Conservation (phyloP, 2,113 vertebrate species). For the Pyrgilauda ruficollis region DNA sequence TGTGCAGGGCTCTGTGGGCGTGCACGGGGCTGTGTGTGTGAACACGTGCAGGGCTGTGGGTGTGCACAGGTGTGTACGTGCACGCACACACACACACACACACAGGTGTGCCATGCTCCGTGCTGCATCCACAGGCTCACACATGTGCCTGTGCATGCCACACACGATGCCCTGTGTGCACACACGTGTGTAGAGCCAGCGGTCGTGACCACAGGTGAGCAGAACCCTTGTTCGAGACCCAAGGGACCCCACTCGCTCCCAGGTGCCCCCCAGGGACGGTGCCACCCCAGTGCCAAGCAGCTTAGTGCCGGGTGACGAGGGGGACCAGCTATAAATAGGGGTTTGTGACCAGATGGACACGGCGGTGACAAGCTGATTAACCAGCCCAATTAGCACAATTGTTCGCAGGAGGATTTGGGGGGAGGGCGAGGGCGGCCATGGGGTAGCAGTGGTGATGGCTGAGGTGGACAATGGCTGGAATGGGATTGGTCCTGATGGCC, state of each 20-base stretch:
- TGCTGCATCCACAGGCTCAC: not conserved
- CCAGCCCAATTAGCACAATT: slow-evolving; percentile 47
- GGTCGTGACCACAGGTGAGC: not conserved
- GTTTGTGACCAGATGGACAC: slow-evolving; percentile 25
- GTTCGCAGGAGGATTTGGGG: slow-evolving; percentile 36
- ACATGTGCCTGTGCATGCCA: not conserved
- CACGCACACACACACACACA: not conserved
- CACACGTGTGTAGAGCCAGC: not conserved
- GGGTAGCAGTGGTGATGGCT: not conserved
- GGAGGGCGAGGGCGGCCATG: not conserved
- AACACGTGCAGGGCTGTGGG: not conserved
- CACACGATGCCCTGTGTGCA: not conserved
- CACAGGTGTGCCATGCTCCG: not conserved
- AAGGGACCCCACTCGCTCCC: not conserved
- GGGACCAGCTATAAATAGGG: slow-evolving; percentile 61
- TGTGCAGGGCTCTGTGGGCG: not conserved
- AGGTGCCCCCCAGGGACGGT: not conserved
- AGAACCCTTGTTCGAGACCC: not conserved
- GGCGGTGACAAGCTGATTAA: slow-evolving; percentile 63
- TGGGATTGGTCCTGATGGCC: not conserved
- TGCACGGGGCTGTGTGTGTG: not conserved
- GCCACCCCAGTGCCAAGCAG: not conserved
- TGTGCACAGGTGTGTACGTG: not conserved
- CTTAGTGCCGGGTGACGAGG: slow-evolving; percentile 26
- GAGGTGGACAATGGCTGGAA: not conserved